Evolutionary conservation across 2,797 vertebrate species (phyloP).

Genomic region (Gymnothorax javanicus): DNA sequence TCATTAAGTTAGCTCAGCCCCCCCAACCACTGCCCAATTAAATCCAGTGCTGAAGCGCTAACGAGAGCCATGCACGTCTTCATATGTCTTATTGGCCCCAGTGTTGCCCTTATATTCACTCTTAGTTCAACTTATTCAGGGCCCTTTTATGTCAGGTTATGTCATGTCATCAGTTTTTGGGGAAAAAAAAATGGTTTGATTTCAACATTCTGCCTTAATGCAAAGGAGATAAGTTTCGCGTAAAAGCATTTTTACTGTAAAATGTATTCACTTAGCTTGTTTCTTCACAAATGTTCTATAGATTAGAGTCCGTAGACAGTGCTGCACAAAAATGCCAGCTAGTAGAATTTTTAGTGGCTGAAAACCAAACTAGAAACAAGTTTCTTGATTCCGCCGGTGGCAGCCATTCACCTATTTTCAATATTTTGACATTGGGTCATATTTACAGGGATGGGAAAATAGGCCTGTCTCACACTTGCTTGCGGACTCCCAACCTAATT

Average conservation of each 20-base stretch:
- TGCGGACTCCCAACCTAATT: background rate
- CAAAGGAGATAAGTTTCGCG: no score
- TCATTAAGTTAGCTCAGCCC: background rate
- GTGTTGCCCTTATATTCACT: background rate
- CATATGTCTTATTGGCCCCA: background rate
- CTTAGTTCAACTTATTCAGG: no score
- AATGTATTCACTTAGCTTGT: background rate
- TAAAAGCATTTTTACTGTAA: background rate
- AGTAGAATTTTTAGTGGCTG: background rate
- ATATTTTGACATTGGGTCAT: background rate
- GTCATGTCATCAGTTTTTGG: background rate
- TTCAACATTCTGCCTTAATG: background rate
- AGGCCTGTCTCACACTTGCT: background rate
- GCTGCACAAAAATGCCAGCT: background rate
- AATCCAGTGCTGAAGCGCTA: background rate
- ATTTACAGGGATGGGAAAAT: background rate
- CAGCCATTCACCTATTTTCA: background rate
- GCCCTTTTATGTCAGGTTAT: background rate
- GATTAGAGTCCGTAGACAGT: background rate
- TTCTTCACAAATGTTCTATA: background rate
- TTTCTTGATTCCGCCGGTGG: background rate
- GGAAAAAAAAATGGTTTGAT: background rate
- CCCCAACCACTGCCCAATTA: background rate
- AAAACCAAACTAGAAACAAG: background rate
- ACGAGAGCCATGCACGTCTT: background rate